Evolutionary conservation across 2,113 vertebrate species (phyloP).

Genomic region (Nipponia nippon): DNA sequence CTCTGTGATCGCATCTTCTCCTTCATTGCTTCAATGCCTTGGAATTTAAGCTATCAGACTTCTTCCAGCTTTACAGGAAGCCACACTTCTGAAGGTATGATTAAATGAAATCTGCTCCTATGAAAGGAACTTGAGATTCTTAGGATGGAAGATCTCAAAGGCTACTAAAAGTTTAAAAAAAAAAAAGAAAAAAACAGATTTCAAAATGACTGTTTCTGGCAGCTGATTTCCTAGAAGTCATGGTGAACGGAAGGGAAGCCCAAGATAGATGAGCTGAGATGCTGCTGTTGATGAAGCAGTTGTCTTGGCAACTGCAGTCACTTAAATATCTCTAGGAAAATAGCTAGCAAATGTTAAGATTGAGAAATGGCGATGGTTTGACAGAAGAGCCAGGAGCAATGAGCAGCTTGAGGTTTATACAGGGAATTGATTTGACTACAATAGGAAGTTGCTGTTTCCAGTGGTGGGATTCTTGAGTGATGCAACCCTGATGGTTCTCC

Average conservation of each 20-base stretch:
- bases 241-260: constrained; percentile 15
- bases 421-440: neutral
- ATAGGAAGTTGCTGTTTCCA: neutral
- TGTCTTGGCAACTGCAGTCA: constrained; percentile 47
- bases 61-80: neutral
- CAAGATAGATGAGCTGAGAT: constrained; percentile 48
- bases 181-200: neutral
- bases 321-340: constrained; percentile 57
- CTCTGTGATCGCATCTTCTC: neutral
- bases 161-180: neutral
- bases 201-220: neutral
- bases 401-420: neutral
- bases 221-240: constrained; percentile 18
- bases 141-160: neutral
- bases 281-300: constrained; percentile 41
- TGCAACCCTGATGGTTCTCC: neutral
- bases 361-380: neutral
- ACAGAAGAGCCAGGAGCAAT: neutral
- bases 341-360: constrained; percentile 19
- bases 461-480: neutral
- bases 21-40: neutral
- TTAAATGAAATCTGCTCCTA: neutral
- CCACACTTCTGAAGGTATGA: neutral
- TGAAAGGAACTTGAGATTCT: neutral
- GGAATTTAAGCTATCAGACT: neutral